A percentile compares a stretch with the other conserved stretches of the same genome.
phyloP scores from a whole-genome alignment of 2,888 invertebrate genomes.

The Agrotis clavis region DNA sequence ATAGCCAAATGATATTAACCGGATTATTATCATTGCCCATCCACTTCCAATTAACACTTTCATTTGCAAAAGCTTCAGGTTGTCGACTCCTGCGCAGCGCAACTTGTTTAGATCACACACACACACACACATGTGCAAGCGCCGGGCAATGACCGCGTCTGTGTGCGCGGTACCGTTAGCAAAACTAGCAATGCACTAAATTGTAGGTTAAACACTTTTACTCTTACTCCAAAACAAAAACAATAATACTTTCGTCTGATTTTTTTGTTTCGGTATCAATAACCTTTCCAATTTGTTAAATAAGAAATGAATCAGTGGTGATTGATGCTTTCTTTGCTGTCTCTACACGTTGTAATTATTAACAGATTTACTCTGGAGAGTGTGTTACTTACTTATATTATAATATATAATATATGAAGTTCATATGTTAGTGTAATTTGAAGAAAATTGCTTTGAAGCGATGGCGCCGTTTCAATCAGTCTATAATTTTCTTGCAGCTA shows the following conservation, averaged over 20 bases:
- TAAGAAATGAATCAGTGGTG: constrained; percentile 28
- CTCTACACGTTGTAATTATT: constrained; percentile 45
- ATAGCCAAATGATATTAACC: no score
- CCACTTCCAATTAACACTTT: constrained; percentile 35
- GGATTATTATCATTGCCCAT: no score
- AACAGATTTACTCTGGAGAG: constrained; percentile 45
- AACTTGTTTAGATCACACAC: constrained; percentile 65
- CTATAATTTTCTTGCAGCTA: no score
- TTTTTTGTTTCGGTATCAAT: constrained; percentile 46
- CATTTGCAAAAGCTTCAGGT: constrained; percentile 58
- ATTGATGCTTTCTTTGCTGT: constrained; percentile 54
- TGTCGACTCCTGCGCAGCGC: constrained; percentile 76
- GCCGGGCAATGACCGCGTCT: constrained; percentile 70
- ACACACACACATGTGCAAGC: constrained; percentile 65
- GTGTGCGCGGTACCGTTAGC: constrained; percentile 87
- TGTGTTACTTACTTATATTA: constrained; percentile 48
- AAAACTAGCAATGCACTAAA: constrained; percentile 68
- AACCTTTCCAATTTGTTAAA: constrained; percentile 52
- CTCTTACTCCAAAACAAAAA: constrained; percentile 63
- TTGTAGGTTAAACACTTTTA: constrained; percentile 77
- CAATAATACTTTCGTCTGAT: constrained; percentile 54
- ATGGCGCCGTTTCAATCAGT: constrained; percentile 6
- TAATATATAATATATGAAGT: constrained; percentile 1
- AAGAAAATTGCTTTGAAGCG: constrained; percentile 43
- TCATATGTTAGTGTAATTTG: constrained; percentile 37